A percentile compares a stretch with the other conserved stretches of the same genome.
These are phyloP conservation scores for Torymus aiolomorphi DNA, from an alignment of 2,888 invertebrate genomes.

Conservation along the genomic window DNA sequence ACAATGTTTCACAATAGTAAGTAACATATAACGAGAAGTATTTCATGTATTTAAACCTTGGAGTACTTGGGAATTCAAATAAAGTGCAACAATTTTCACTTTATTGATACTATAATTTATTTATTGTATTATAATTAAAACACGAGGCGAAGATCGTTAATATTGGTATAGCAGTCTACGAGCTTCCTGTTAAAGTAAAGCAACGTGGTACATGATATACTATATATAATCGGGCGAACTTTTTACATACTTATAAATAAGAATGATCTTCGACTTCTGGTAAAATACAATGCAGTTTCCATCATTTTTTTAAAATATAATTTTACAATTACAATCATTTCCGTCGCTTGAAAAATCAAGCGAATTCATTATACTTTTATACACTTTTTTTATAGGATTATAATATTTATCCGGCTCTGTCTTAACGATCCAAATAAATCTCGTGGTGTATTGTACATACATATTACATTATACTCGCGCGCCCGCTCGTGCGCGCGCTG, in stretches of 20 bases:
- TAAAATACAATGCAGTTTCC: conserved; percentile 32
- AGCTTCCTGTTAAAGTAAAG: conserved; percentile 48
- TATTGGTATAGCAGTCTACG: conserved; percentile 52
- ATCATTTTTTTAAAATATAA: conserved; percentile 30
- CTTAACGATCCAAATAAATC: conserved; percentile 51
- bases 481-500: conserved; percentile 30
- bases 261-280: conserved; percentile 51
- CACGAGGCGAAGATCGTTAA: conserved; percentile 52
- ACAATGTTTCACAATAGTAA: too few relatives aligned
- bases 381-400: conserved; percentile 43
- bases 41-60: too few relatives aligned
- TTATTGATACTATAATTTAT: conserved; percentile 51
- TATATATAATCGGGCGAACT: conserved; percentile 37
- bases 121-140: conserved; percentile 55
- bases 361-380: conserved; percentile 38
- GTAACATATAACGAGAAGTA: too few relatives aligned
- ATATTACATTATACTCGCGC: conserved; percentile 43
- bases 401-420: conserved; percentile 43
- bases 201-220: conserved; percentile 44
- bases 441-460: conserved; percentile 49
- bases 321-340: conserved; percentile 38
- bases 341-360: conserved; percentile 48
- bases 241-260: conserved; percentile 53
- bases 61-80: not conserved
- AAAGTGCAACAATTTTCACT: conserved; percentile 3